Evolutionary conservation across 1,140 invertebrate species (phyloP), one percentile per base, ranked within the genome.

Genomic region (Leguminivora glycinivorella): DNA sequence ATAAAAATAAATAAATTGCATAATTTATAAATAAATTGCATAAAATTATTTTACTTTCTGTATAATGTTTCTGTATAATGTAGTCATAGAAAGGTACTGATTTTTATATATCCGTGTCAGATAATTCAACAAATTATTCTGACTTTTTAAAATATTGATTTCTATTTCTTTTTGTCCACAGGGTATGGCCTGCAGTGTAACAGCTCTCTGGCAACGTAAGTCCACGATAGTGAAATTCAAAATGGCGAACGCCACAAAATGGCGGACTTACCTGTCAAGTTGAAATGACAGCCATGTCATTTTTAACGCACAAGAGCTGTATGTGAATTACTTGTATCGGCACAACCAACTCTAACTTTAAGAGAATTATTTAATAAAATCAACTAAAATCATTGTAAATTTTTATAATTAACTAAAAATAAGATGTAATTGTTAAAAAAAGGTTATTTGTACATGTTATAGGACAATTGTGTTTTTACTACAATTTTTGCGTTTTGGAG

Each of bases 161-260:
- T 31, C 26, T 43, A 71, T 75, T 68, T 40, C 63, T 69, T 67
- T 82, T 88, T 88, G 82, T 89, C 80, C 75, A 88, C 89, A 91
- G 89, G 85, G 89, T 91, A 77, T 90, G 89, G 89, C 89, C 89
- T 70, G 89, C 89, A 75, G 89, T 91, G 70, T 91, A 91, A 90
- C 88, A 82, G 74, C 72, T 76, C 73, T 77, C 73, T 31, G n/a
- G 56, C 67, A 69, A 26, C 26, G 38, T 38, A 81, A 82, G 63
- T 72, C 47, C 60, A 76, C 70, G 7, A 56, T 68, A 34, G 75
- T 82, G 80, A 79, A 71, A 75, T 52, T 74, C 43, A 77, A 75
- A 56, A 82, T 72, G 72, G 69, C 70, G 70, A 22, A 31, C 34
- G 68, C 60, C 1, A 68, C 63, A 76, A 75, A 72, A 75, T 72